Percentiles rank a stretch among this genome's conserved stretches.
phyloP scores from a whole-genome alignment of 2,113 vertebrate genomes.

The Symphodus melops region DNA sequence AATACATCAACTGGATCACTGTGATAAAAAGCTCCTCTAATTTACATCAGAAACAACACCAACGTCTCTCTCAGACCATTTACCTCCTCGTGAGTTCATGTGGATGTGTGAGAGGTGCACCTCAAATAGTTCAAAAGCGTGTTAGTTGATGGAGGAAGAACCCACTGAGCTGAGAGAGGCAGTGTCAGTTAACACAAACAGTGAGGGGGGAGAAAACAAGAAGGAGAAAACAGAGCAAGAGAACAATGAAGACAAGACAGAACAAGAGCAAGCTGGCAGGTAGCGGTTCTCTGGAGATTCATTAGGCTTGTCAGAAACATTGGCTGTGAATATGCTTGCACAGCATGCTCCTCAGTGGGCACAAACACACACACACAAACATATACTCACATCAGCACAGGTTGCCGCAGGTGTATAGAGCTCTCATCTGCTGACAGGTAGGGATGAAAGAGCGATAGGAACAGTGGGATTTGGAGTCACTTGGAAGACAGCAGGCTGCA shows the following conservation, averaged over 20 bases:
- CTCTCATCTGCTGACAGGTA: conserved; percentile 73
- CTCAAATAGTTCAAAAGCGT: conserved; percentile 25
- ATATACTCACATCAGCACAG: conserved; percentile 33
- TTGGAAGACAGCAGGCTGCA: conserved; percentile 63
- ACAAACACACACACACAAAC: conserved; percentile 48
- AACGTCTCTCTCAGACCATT: conserved; percentile 26
- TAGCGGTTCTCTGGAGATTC: conserved; percentile 73
- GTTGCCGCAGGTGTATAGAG: conserved; percentile 63
- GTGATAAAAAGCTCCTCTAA: conserved; percentile 27
- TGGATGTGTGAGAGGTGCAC: conserved; percentile 1
- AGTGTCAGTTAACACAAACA: conserved; percentile 41
- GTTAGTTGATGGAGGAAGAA: conserved; percentile 39
- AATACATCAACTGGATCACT: not conserved
- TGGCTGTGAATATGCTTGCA: conserved; percentile 72
- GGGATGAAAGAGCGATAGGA: conserved; percentile 60
- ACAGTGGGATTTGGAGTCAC: conserved; percentile 72
- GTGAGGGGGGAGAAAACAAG: conserved; percentile 3
- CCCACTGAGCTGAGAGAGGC: not conserved
- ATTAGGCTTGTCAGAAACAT: conserved; percentile 76
- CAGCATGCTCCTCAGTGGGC: conserved; percentile 63
- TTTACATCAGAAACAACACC: conserved; percentile 15
- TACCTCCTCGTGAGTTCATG: conserved; percentile 11
- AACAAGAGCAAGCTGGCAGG: conserved; percentile 74
- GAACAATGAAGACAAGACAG: conserved; percentile 77
- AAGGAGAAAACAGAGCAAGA: conserved; percentile 43